phyloP scores from a whole-genome alignment of 2,797 vertebrate species.

The Parauchenoglanis punctatus region DNA sequence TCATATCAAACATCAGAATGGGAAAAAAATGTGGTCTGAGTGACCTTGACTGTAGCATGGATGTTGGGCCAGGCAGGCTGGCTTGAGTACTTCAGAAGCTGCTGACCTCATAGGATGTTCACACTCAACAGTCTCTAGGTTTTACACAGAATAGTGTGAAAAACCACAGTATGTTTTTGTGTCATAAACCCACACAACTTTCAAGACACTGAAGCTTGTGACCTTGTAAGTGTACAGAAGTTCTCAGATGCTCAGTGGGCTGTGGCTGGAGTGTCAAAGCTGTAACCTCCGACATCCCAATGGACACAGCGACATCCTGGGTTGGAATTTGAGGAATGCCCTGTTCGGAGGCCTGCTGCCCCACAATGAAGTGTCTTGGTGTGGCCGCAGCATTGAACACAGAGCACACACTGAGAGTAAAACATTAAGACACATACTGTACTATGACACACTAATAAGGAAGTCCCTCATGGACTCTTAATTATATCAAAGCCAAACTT shows the following conservation, averaged over 20 bases:
- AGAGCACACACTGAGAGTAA: conserved; percentile 31
- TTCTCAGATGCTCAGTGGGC: neutral
- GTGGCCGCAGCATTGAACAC: conserved; percentile 8
- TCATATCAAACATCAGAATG: neutral
- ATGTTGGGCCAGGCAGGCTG: neutral
- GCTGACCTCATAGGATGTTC: neutral
- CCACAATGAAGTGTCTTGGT: conserved; percentile 29
- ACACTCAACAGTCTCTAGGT: neutral
- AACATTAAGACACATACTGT: conserved; percentile 30
- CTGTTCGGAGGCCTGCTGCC: conserved; percentile 31
- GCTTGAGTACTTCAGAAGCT: neutral
- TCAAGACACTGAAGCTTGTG: neutral
- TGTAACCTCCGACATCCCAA: neutral
- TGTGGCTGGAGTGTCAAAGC: neutral
- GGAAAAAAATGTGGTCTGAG: neutral
- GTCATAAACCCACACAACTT: neutral
- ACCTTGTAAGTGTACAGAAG: neutral
- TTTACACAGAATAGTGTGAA: conserved; percentile 14
- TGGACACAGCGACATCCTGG: conserved; percentile 30
- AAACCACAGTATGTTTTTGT: neutral
- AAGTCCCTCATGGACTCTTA: conserved; percentile 21
- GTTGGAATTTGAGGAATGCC: conserved; percentile 54
- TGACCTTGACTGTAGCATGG: neutral
- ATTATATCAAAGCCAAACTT: conserved; percentile 34
- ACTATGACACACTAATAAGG: conserved; percentile 26